Percentiles rank a stretch among this genome's conserved stretches.
Evolutionary conservation across 2,888 invertebrate species (phyloP).

Genomic region (Sphaeridia pumilis): DNA sequence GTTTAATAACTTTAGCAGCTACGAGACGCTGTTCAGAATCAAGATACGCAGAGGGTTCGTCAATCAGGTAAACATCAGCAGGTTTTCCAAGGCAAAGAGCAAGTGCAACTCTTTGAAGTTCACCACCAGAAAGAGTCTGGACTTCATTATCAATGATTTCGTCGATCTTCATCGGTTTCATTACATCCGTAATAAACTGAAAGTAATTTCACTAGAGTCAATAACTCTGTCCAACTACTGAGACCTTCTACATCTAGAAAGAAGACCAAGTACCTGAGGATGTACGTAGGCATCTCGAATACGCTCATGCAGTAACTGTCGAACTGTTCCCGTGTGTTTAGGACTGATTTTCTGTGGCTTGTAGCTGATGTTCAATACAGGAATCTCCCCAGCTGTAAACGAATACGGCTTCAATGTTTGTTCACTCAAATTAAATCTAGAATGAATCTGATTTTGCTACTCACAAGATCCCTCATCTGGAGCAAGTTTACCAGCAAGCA

Average conservation of each 20-base stretch:
- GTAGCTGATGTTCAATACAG: conserved; percentile 93
- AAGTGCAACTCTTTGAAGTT: conserved; percentile 93
- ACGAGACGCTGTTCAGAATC: conserved; percentile 99
- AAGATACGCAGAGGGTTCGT: conserved; percentile 96
- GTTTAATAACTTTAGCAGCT: conserved; percentile 96
- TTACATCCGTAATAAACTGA: conserved; percentile 93
- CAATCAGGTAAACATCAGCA: conserved; percentile 96
- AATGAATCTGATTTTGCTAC: conserved; percentile 14
- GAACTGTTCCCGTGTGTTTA: conserved; percentile 84
- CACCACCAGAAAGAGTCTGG: conserved; percentile 97
- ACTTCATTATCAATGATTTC: conserved; percentile 97
- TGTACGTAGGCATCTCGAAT: conserved; percentile 95
- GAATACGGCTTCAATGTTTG: neutral
- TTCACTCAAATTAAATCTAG: conserved; percentile 5
- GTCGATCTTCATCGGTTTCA: conserved; percentile 95
- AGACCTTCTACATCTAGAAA: conserved; percentile 8
- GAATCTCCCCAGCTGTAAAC: conserved; percentile 51
- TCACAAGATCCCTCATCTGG: conserved; percentile 68
- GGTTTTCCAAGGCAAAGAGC: conserved; percentile 95
- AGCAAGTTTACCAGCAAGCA: conserved; percentile 90
- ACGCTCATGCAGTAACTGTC: conserved; percentile 86
- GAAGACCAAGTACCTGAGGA: conserved; percentile 54
- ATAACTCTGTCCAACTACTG: too few relatives aligned
- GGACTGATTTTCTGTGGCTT: conserved; percentile 99
- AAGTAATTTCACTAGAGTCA: conserved; percentile 34